These are phyloP conservation scores for Ochotona curzoniae DNA, from an alignment of 2,113 vertebrate genomes.

Conservation along the genomic window DNA sequence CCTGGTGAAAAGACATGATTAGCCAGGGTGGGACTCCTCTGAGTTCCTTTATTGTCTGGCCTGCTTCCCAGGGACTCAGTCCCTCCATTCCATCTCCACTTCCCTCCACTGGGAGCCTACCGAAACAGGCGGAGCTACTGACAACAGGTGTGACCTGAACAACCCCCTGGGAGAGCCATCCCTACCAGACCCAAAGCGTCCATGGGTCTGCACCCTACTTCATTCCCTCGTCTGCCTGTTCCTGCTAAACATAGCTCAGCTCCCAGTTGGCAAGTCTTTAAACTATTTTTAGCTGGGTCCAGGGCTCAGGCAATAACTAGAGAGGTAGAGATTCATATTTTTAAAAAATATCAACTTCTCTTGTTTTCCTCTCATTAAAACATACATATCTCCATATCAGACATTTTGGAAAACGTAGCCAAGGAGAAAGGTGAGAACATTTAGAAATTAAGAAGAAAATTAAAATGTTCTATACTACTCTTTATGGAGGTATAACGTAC, in stretches of 20 bases:
- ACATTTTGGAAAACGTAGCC: slow-evolving; percentile 13
- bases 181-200: neutral
- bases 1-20: neutral
- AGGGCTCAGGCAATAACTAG: slow-evolving; percentile 54
- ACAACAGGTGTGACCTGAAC: neutral
- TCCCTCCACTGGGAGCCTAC: neutral
- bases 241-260: slow-evolving; percentile 57
- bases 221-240: neutral
- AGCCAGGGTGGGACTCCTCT: neutral
- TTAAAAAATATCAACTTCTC: slow-evolving; percentile 18
- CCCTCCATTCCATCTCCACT: neutral
- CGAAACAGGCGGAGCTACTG: neutral
- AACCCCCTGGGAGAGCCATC: neutral
- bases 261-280: slow-evolving; percentile 23
- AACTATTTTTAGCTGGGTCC: slow-evolving; percentile 71
- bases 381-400: slow-evolving; percentile 14
- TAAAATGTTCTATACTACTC: neutral
- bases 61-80: neutral
- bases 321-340: slow-evolving; percentile 29
- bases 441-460: slow-evolving; percentile 15
- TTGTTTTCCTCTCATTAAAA: neutral
- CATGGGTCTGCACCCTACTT: neutral
- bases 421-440: neutral
- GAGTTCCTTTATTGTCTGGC: neutral
- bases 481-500: neutral